These are phyloP conservation scores for Nerophis ophidion DNA, from an alignment of 2,113 vertebrate species.

Conservation along the genomic window DNA sequence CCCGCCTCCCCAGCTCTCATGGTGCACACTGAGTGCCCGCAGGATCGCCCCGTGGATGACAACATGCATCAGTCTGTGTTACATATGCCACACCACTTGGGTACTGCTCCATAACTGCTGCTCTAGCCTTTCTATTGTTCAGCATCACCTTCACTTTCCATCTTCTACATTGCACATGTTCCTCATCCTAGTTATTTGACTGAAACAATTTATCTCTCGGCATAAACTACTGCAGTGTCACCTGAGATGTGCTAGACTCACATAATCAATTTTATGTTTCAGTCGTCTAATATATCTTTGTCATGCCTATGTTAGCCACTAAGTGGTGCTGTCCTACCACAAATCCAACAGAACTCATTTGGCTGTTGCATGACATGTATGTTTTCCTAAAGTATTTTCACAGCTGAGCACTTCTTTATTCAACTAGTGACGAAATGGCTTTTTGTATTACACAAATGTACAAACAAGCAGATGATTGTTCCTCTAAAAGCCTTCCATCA, in stretches of 20 bases:
- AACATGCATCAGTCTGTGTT: conserved; percentile 75
- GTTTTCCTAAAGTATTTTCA: conserved; percentile 36
- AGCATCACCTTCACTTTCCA: conserved; percentile 3
- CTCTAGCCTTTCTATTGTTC: conserved; percentile 4
- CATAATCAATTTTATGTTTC: conserved; percentile 2
- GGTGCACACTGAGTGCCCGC: conserved; percentile 69
- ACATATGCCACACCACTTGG: conserved; percentile 70
- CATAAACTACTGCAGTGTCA: background rate
- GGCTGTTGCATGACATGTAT: conserved; percentile 40
- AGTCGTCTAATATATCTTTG: background rate
- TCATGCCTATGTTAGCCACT: conserved; percentile 32
- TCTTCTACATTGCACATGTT: background rate
- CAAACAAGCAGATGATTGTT: background rate
- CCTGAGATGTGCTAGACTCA: conserved; percentile 3
- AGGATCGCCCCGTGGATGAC: conserved; percentile 73
- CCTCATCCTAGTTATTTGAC: background rate
- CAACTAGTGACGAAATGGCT: conserved; percentile 16
- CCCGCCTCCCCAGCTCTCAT: conserved; percentile 72
- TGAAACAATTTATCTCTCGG: background rate
- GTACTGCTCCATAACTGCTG: conserved; percentile 52
- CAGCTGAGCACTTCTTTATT: conserved; percentile 20
- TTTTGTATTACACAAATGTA: background rate
- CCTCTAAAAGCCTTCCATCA: conserved; percentile 1
- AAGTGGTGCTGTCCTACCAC: conserved; percentile 39
- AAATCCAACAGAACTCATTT: conserved; percentile 15